Evolutionary conservation across 2,888 invertebrate genomes (phyloP), one percentile per base, ranked within the genome.

Genomic region (Caenorhabditis wallacei): DNA sequence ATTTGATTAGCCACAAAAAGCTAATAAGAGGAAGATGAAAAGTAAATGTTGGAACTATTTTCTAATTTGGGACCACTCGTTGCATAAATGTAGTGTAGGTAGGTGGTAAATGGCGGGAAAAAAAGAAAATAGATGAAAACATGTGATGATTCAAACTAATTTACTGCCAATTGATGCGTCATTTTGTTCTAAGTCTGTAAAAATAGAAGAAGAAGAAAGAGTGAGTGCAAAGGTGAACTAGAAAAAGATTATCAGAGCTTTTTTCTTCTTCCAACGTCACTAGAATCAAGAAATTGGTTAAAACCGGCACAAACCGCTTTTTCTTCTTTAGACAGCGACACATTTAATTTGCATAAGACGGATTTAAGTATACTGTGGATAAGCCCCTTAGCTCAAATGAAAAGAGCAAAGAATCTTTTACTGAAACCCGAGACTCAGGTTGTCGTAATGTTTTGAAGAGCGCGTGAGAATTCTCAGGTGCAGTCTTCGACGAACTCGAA

Each of bases 401-500:
- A 53, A 57, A 69, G 76, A 76, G 76, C 76, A 76, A 76, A 76
- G 68, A 76, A 76, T 76, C 37, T 66, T 43, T 68, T 43, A 26
- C 59, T 69, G 76, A 61, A 76, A 76, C 68, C 59, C 51, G 76
- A 76, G 68, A 37, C 68, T 10, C 0, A n/a, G 61, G 8, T 22
- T 68, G 68, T 61, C 68, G 76, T 76, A 76, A 76, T 76, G 59
- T 76, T 76, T 68, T 59, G 76, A 68, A 59, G 54, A 61, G 68
- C 61, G 68, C 76, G 76, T 76, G 76, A 76, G 76, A 76, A 76
- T 30, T 53, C 40, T 57, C 76, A 76, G 76, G 76, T 76, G 76
- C 68, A n/a, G 76, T 35, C 35, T 37, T 53, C 43, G 63, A 63
- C n/a, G 30, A 59, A 54, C 64, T 30, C 64, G n/a, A n/a, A 64